phyloP scores from a whole-genome alignment of 2,797 vertebrate species.

The Cetoscarus ocellatus region DNA sequence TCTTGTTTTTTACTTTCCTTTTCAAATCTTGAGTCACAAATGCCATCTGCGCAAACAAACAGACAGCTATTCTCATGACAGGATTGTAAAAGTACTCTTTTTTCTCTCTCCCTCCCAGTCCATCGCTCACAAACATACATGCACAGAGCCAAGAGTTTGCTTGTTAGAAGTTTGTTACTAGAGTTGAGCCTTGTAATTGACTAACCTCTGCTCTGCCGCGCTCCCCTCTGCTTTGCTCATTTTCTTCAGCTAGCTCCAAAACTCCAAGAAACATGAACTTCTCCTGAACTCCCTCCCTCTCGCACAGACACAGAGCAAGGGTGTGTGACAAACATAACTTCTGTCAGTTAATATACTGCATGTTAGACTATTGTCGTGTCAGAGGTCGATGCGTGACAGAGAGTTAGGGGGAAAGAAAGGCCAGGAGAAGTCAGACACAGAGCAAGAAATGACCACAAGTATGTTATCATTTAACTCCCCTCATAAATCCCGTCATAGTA shows the following conservation, averaged over 20 bases:
- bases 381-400: constrained; percentile 27
- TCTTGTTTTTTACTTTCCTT: constrained; percentile 43
- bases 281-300: constrained; percentile 65
- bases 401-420: constrained; percentile 14
- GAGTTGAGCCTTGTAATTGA: constrained; percentile 78
- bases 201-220: constrained; percentile 75
- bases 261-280: constrained; percentile 80
- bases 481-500: constrained; percentile 53
- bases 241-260: constrained; percentile 61
- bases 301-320: constrained; percentile 39
- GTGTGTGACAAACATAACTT: constrained; percentile 69
- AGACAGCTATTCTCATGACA: constrained; percentile 45
- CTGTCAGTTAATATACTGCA: constrained; percentile 42
- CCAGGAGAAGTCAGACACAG: constrained; percentile 1
- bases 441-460: constrained; percentile 45
- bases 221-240: constrained; percentile 72
- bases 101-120: constrained; percentile 15
- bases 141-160: constrained; percentile 58
- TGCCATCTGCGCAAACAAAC: constrained; percentile 37
- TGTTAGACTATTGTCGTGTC: constrained; percentile 19
- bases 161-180: constrained; percentile 78
- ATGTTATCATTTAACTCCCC: constrained; percentile 47
- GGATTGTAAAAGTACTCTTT: constrained; percentile 15
- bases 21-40: constrained; percentile 38
- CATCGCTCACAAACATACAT: constrained; percentile 34